Evolutionary conservation across 2,888 invertebrate species (phyloP), one percentile per base, ranked within the genome.

Genomic region (Dugesia japonica): DNA sequence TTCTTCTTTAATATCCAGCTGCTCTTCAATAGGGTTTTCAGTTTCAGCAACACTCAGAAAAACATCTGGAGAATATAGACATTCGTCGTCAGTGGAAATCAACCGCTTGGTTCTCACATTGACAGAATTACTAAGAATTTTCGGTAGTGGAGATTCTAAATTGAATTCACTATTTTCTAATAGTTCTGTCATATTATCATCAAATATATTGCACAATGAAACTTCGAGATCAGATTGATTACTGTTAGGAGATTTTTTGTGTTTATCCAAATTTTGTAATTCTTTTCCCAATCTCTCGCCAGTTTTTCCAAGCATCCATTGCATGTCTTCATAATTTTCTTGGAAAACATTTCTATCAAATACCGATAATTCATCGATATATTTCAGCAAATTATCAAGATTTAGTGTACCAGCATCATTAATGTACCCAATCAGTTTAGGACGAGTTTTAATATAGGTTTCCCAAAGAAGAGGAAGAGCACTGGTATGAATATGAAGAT

Each of bases 401-500:
- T 23, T 1, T 4, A 33, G 31, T 78, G 86, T 27, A 13, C 72
- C 72, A 72, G 4, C 4, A 15, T 72, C 26, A 26, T 72, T 27
- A 7, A 72, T 27, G 28, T 72, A 84, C 90, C 94, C 95, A 84
- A 90, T 90, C 80, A 95, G 87, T 42, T 88, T 88, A 0, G 93
- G 93, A 81, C 94, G 86, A 42, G 93, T 89, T 73, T 89, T 88
- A 86, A 90, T 93, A 85, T 98, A 95, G 0, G 90, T 90, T 81
- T 89, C 88, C 85, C 93, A 95, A 56, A 98, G 86, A 79, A 91
- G 83, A 0, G 93, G 91, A 79, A 97, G 85, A 17, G 93, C 92
- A 81, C 92, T 92, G 82, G 91, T 90, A 80, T 89, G 89, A 80
- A 98, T 97, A 84, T 97, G 93, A 84, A 98, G 88, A 84, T 93